These are phyloP conservation scores for Sylvicola cinctus DNA, from an alignment of 2,888 invertebrate genomes.

Conservation along the genomic window DNA sequence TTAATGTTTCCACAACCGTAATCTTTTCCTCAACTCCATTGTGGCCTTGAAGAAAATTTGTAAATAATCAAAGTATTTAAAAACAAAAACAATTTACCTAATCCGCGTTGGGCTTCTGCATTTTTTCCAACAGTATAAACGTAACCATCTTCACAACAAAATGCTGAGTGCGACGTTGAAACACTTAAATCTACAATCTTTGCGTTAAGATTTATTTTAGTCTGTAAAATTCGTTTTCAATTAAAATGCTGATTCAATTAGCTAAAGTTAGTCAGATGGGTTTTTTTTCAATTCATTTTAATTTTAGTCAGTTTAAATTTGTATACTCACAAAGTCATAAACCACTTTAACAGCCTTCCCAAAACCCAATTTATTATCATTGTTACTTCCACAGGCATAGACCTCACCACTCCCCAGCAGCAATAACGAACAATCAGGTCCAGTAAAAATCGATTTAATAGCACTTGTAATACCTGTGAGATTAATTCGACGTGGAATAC, in stretches of 20 bases:
- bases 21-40: slow-evolving; percentile 15
- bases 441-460: slow-evolving; percentile 33
- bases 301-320: too few species aligned
- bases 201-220: slow-evolving; percentile 14
- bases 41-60: slow-evolving; percentile 12
- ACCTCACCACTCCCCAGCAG: slow-evolving; percentile 36
- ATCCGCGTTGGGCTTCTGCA: slow-evolving; percentile 38
- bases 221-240: too few species aligned
- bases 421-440: slow-evolving; percentile 37
- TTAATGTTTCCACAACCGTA: slow-evolving; percentile 18
- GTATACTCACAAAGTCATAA: slow-evolving; percentile 16
- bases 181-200: slow-evolving; percentile 35
- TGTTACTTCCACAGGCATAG: slow-evolving; percentile 40
- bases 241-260: too few species aligned
- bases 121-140: slow-evolving; percentile 45
- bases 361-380: slow-evolving; percentile 41
- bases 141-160: slow-evolving; percentile 39
- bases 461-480: slow-evolving; percentile 25
- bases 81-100: slow-evolving; percentile 9
- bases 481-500: slow-evolving; percentile 15
- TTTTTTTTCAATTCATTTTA: neutral
- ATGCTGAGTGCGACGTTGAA: slow-evolving; percentile 37
- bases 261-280: neutral
- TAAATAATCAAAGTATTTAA: slow-evolving; percentile 3
- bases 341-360: slow-evolving; percentile 20